Conservation (phyloP, 53 echinoderm and acorn worm species). For the Stichopus horrens region DNA sequence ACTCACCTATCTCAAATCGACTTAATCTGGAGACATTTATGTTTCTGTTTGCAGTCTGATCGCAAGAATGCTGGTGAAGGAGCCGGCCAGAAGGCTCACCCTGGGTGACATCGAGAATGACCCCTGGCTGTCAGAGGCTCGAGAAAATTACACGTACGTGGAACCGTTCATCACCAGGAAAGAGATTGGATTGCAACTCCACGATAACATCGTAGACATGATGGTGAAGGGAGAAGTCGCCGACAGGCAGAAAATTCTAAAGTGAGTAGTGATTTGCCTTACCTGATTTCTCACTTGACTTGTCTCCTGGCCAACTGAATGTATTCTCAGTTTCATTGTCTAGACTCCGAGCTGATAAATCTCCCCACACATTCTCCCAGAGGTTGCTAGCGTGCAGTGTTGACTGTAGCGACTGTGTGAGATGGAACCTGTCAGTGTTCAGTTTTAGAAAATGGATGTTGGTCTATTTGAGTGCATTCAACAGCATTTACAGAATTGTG, state of each 20-base stretch:
- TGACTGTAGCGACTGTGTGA: too few species aligned
- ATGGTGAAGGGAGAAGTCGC: constrained; percentile 86
- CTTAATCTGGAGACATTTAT: not conserved
- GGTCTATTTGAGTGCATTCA: too few species aligned
- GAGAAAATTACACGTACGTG: not conserved
- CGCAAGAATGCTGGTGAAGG: constrained; percentile 83
- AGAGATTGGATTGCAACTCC: constrained; percentile 73
- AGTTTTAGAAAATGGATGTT: too few species aligned
- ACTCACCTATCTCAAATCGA: too few species aligned
- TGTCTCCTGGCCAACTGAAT: too few species aligned
- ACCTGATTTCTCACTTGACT: too few species aligned
- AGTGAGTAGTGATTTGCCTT: constrained; percentile 57
- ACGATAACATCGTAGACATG: constrained; percentile 74
- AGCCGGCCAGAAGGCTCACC: constrained; percentile 72
- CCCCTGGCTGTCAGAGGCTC: constrained; percentile 69
- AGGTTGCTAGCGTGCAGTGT: too few species aligned
- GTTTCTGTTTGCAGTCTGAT: constrained; percentile 65
- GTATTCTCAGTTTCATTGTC: too few species aligned
- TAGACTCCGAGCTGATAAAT: too few species aligned
- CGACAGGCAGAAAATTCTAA: constrained; percentile 71
- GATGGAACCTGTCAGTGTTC: too few species aligned
- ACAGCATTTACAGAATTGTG: too few species aligned
- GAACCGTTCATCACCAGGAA: constrained; percentile 86
- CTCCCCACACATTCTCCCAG: too few species aligned
- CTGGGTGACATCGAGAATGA: constrained; percentile 83